Evolutionary conservation across 2,888 invertebrate species (phyloP).

Genomic region (Drosophila suboccidentalis): DNA sequence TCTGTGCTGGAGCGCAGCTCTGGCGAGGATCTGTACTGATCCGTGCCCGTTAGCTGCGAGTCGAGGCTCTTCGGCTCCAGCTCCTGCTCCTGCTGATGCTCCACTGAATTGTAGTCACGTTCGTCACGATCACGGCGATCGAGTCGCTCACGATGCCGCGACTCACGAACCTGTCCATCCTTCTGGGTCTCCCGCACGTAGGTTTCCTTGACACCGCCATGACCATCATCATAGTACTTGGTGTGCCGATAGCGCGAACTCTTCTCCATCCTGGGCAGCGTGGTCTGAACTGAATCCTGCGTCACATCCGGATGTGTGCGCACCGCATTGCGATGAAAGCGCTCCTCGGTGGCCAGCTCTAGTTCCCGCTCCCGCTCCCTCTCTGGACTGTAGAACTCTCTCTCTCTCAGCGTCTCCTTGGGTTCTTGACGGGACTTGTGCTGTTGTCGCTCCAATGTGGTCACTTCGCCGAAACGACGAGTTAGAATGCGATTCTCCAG

Average conservation of each 20-base stretch:
- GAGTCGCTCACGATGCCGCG: conserved; percentile 85
- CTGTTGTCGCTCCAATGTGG: conserved; percentile 86
- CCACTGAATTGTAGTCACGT: conserved; percentile 51
- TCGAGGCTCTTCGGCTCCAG: conserved; percentile 89
- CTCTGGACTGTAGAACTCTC: conserved; percentile 52
- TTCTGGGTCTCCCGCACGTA: conserved; percentile 85
- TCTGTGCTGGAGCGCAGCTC: conserved; percentile 86
- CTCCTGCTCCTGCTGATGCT: conserved; percentile 68
- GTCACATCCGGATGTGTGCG: conserved; percentile 74
- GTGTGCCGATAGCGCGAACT: conserved; percentile 84
- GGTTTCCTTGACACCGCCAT: conserved; percentile 86
- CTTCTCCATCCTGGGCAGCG: conserved; percentile 71
- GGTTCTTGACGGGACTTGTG: conserved; percentile 60
- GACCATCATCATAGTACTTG: conserved; percentile 85
- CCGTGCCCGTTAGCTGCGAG: conserved; percentile 87
- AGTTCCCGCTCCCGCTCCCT: conserved; percentile 35
- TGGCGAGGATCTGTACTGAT: conserved; percentile 87
- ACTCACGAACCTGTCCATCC: conserved; percentile 85
- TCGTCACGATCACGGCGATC: conserved; percentile 46
- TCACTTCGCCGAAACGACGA: conserved; percentile 85
- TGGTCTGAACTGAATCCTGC: conserved; percentile 13
- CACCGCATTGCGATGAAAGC: conserved; percentile 61
- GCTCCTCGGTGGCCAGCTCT: conserved; percentile 52
- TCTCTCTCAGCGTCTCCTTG: conserved; percentile 26
- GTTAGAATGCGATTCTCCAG: conserved; percentile 92